A percentile compares a stretch with the other conserved stretches of the same genome.
Conservation (phyloP, 2,888 invertebrate genomes). For the Cabera pusaria region DNA sequence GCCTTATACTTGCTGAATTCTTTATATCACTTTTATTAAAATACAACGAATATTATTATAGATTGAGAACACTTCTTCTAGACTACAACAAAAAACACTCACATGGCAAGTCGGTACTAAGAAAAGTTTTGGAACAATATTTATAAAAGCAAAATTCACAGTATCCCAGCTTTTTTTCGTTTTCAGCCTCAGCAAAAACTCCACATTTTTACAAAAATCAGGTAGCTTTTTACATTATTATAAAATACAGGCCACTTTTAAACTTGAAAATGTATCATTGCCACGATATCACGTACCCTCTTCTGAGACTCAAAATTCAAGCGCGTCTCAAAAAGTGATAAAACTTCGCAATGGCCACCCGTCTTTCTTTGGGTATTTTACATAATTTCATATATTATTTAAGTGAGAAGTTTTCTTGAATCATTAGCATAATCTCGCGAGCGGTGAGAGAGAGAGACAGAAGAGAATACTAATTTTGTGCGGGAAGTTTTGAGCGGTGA, state of each 20-base stretch:
- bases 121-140: no score
- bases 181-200: no score
- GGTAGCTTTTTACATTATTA: slow-evolving; percentile 1
- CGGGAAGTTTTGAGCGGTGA: slow-evolving; percentile 19
- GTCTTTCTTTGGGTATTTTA: slow-evolving; percentile 42
- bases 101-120: no score
- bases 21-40: no score
- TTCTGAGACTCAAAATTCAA: slow-evolving; percentile 23
- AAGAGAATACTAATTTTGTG: slow-evolving; percentile 31
- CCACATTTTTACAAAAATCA: no score
- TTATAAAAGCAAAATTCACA: no score
- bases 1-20: no score
- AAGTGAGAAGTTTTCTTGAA: slow-evolving; percentile 46
- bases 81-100: no score
- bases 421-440: slow-evolving; percentile 50
- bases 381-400: slow-evolving; percentile 63
- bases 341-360: slow-evolving; percentile 40
- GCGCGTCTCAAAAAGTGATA: slow-evolving; percentile 40
- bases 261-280: slow-evolving; percentile 11
- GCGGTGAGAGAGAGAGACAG: slow-evolving; percentile 29
- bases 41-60: no score
- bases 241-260: slow-evolving; percentile 2
- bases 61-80: no score
- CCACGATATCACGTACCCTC: slow-evolving; percentile 26
- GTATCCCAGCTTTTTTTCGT: no score